Evolutionary conservation across 30 jellyfish, hydroid and myxozoan genomes (phyloP), one percentile per base, ranked within the genome.

Genomic region (Morbakka virulenta): DNA sequence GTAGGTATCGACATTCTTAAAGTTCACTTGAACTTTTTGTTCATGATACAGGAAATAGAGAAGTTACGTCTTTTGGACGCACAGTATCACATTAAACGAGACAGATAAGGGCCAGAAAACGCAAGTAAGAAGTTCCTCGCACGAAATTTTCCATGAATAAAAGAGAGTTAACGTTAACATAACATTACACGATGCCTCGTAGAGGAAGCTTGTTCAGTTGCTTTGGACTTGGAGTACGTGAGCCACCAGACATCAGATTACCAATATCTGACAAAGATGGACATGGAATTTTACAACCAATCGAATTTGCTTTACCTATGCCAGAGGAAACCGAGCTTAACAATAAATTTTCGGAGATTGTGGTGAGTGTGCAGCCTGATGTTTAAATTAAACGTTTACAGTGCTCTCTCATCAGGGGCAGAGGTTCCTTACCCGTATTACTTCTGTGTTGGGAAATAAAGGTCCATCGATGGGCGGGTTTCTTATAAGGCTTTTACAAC

Each of bases 221-320:
- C 66, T 89, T 89, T 69, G 97, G 97, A 13, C 35, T 76, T 17
- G 91, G 97, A 21, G 87, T 74, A 24, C 76, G 85, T 4, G 95
- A 89, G 79, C 97, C 97, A 35, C 95, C 81, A 11, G 82, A 79
- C 61, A 76, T 75, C 53, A 76, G 75, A 65, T 94, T 79, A 61
- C 97, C 97, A 1, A 91, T 79, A 51, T 95, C 97, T 2, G 95
- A 84, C 4, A 84, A 66, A 52, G 94, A 82, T 72, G 97, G 95
- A 34, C 72, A 62, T 17, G 77, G 36, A 3, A 52, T 25, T 28
- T 79, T 89, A 20, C 97, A 81, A 62, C 91, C 95, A 21, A 76
- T 81, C 69, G 95, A 89, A 35, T 67, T 80, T 53, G 66, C 91
- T 28, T 65, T 81, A 27, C 97, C 97, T 22, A 89, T 89, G 97